Conservation (phyloP, 2,113 vertebrate genomes). For the Glareola pratincola region DNA sequence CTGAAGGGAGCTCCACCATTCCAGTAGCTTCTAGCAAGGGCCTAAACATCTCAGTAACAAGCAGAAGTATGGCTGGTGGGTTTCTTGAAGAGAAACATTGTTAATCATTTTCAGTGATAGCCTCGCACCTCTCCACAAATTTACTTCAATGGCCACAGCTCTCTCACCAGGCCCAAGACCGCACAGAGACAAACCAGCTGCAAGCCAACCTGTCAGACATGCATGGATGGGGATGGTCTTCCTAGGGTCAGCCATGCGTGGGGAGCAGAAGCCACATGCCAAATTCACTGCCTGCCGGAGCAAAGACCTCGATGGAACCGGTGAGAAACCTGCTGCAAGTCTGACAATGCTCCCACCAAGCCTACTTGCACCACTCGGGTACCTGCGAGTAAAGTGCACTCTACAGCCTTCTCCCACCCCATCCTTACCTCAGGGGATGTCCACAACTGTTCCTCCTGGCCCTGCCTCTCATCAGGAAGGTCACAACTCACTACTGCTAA, state of each 20-base stretch:
- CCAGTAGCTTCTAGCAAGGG: slow-evolving; percentile 38
- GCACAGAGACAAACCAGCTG: slow-evolving; percentile 54
- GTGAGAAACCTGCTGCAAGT: slow-evolving; percentile 41
- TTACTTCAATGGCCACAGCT: background rate
- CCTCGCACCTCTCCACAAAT: background rate
- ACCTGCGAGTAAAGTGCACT: background rate
- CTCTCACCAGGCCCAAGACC: slow-evolving; percentile 20
- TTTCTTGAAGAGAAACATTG: slow-evolving; percentile 61
- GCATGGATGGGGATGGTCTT: slow-evolving; percentile 51
- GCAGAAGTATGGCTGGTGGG: background rate
- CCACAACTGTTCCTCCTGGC: background rate
- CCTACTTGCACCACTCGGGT: background rate
- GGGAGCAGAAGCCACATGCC: slow-evolving; percentile 60
- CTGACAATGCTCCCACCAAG: slow-evolving; percentile 42
- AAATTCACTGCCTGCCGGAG: slow-evolving; percentile 35
- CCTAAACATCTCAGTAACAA: slow-evolving; percentile 9
- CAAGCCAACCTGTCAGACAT: slow-evolving; percentile 61
- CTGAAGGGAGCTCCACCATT: slow-evolving; percentile 14
- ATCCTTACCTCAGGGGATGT: background rate
- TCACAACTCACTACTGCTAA: background rate
- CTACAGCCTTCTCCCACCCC: background rate
- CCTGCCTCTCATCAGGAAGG: background rate
- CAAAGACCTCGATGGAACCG: slow-evolving; percentile 29
- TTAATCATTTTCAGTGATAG: slow-evolving; percentile 33
- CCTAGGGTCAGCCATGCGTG: slow-evolving; percentile 48